Conservation (phyloP, 2,888 invertebrate genomes). For the Eupithecia subumbrata region DNA sequence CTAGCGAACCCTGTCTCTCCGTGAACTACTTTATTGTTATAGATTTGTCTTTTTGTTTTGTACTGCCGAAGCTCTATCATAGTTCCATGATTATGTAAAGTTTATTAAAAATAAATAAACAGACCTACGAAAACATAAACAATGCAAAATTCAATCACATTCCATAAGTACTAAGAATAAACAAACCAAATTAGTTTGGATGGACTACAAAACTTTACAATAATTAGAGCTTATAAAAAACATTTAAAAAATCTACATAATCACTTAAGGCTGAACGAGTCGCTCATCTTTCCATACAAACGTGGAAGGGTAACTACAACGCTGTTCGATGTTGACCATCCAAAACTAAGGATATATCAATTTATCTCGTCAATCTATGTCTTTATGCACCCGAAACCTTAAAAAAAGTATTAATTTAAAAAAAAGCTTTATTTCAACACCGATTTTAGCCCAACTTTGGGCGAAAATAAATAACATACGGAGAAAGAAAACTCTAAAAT, state of each 20-base stretch:
- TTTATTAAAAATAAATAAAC: slow-evolving; percentile 1
- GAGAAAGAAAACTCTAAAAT: too few species aligned
- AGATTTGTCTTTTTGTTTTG: slow-evolving; percentile 5
- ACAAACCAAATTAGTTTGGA: slow-evolving; percentile 5
- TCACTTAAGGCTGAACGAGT: too few species aligned
- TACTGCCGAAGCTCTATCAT: neutral
- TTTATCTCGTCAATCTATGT: too few species aligned
- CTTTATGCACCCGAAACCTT: too few species aligned
- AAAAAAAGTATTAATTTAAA: too few species aligned
- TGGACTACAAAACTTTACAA: slow-evolving; percentile 9
- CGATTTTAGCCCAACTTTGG: too few species aligned
- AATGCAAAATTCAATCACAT: slow-evolving; percentile 6
- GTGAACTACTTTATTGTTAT: slow-evolving; percentile 13
- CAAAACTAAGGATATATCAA: too few species aligned
- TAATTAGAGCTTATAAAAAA: slow-evolving; percentile 12
- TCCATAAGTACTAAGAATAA: neutral
- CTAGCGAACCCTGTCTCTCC: slow-evolving; percentile 24
- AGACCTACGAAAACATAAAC: neutral
- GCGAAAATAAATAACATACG: too few species aligned
- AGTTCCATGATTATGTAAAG: slow-evolving; percentile 1
- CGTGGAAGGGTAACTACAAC: too few species aligned
- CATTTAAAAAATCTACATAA: neutral
- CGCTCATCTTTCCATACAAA: too few species aligned
- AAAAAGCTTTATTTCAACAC: too few species aligned
- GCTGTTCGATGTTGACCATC: too few species aligned